Base-by-base conservation (phyloP, 2,797 vertebrate genomes). In the Acanthis flammea region DNA sequence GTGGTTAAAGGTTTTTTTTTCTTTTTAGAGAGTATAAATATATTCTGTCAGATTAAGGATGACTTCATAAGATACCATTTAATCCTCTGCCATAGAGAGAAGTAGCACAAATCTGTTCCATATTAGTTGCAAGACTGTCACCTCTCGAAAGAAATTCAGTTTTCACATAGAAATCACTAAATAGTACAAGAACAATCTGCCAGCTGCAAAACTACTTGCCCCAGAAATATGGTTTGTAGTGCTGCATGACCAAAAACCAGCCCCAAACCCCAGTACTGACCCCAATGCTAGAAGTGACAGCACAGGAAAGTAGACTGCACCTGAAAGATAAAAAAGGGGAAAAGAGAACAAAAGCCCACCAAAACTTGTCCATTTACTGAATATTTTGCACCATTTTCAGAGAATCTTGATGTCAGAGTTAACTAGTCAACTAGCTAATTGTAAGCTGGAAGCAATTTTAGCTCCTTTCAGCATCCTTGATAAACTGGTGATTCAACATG, bases 361-460 rank as follows among this genome's bases (percentile, higher is more conserved):
- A 22, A 75, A 68, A 66, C 8, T 45, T 14, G 2, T 75, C 41
- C 10, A 23, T 88, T 80, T 75, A 76, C 18, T 76, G 63, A 78
- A 60, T 65, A 48, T 75, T 72, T 78, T 68, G 30, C 24, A 88
- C 44, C 10, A 47, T 62, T 96, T 92, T 37, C 72, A 89, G 68
- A 67, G 37, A 93, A 90, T 62, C 55, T 74, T 80, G 33, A 47
- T 83, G 53, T 65, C 90, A 84, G 50, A 90, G 62, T 81, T 92
- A 92, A 93, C 85, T 87, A 94, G 91, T 84, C 88, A 89, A 70
- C 67, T 73, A 93, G 71, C 53, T 95, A 72, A 88, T 84, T 33
- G 11, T 83, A 88, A 97, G 44, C 80, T 76, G 60, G 88, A 94
- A 95, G 71, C 68, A 88, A 93, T 95, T 95, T 95, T 86, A 93